Evolutionary conservation across 2,797 vertebrate species (phyloP).

Genomic region (Pangasius djambal): DNA sequence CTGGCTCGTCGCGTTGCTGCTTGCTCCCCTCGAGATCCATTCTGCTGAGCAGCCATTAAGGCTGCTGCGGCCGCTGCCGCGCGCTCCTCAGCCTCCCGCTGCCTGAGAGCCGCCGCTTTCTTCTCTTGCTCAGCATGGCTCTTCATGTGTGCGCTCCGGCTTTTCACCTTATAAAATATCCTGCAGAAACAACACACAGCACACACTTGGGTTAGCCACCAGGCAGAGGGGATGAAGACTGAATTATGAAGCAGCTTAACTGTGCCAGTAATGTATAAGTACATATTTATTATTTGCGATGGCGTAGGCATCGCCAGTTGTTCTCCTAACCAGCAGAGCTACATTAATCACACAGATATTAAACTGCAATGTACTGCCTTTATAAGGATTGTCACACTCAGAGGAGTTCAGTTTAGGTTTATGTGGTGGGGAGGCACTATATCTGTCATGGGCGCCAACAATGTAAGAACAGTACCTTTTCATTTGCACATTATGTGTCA

Average conservation of each 20-base stretch:
- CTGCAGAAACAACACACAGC: slow-evolving; percentile 64
- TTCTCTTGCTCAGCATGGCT: slow-evolving; percentile 98
- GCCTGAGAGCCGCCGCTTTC: slow-evolving; percentile 87
- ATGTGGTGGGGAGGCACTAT: background rate
- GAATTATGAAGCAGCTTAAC: background rate
- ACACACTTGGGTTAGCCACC: background rate
- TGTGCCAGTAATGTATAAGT: background rate
- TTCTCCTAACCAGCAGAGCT: background rate
- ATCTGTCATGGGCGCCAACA: background rate
- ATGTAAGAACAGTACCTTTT: background rate
- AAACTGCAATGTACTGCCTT: background rate
- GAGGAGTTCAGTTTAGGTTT: background rate
- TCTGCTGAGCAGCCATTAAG: slow-evolving; percentile 70
- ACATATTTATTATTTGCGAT: background rate
- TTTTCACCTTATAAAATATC: slow-evolving; percentile 97
- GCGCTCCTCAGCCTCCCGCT: slow-evolving; percentile 81
- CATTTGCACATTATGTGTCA: background rate
- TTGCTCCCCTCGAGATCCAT: slow-evolving; percentile 66
- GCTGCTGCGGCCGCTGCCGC: slow-evolving; percentile 70
- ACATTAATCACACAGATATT: background rate
- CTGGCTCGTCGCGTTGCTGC: slow-evolving; percentile 70
- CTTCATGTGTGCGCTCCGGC: slow-evolving; percentile 99
- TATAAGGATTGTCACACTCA: background rate
- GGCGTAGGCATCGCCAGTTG: background rate
- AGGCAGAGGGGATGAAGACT: background rate